Conservation (phyloP, 2,797 vertebrate genomes). For the Serranus cabrilla region DNA sequence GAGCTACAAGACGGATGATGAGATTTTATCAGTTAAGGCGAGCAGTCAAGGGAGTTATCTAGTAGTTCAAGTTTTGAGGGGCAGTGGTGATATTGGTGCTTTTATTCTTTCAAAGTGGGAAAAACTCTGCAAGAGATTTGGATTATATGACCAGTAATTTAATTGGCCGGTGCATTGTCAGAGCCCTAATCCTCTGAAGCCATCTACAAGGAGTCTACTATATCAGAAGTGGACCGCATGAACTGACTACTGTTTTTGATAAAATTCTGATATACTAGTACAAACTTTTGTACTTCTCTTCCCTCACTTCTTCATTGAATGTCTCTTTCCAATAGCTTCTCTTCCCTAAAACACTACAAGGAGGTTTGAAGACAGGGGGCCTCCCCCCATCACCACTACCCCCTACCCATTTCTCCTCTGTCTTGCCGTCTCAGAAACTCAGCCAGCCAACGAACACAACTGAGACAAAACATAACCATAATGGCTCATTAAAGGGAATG, state of each 20-base stretch:
- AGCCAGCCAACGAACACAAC: slow-evolving; percentile 81
- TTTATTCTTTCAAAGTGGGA: neutral
- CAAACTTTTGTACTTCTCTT: neutral
- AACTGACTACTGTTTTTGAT: neutral
- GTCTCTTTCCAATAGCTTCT: slow-evolving; percentile 2
- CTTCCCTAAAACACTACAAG: slow-evolving; percentile 33
- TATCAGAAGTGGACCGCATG: neutral
- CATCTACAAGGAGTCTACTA: neutral
- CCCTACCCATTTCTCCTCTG: slow-evolving; percentile 62
- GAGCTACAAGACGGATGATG: slow-evolving; percentile 38
- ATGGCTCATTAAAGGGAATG: slow-evolving; percentile 87
- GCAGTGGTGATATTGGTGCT: neutral
- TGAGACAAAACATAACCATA: slow-evolving; percentile 83
- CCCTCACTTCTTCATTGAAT: neutral
- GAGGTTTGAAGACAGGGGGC: slow-evolving; percentile 54
- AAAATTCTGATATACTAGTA: neutral
- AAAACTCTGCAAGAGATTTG: neutral
- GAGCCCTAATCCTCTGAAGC: neutral
- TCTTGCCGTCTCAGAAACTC: slow-evolving; percentile 75
- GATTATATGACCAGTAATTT: neutral
- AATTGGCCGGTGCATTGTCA: neutral
- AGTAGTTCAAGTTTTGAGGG: neutral
- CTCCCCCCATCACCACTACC: slow-evolving; percentile 16
- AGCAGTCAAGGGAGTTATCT: neutral
- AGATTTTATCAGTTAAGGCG: slow-evolving; percentile 24